These are phyloP conservation scores for Chrysochloris asiatica DNA, from an alignment of 2,113 vertebrate genomes.

Conservation along the genomic window DNA sequence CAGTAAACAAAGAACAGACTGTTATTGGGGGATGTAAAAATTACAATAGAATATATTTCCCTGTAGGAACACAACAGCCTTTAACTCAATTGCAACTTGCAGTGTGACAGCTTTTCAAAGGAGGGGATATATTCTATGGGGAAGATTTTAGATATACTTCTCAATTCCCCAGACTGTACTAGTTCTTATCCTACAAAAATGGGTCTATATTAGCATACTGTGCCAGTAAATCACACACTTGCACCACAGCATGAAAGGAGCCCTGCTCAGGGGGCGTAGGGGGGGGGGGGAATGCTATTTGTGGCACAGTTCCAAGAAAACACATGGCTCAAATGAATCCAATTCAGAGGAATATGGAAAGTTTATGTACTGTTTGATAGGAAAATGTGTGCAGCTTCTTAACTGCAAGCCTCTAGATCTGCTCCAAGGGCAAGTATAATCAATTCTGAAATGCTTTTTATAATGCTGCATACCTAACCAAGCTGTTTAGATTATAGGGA, in stretches of 20 bases:
- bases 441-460: constrained; percentile 24
- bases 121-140: neutral
- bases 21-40: constrained; percentile 47
- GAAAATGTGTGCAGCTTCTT: constrained; percentile 26
- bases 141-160: constrained; percentile 26
- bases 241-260: neutral
- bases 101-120: constrained; percentile 44
- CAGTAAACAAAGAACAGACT: constrained; percentile 65
- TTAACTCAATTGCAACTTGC: constrained; percentile 46
- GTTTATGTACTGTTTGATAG: constrained; percentile 47
- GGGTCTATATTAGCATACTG: neutral
- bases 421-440: constrained; percentile 34
- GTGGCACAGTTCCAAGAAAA: constrained; percentile 38
- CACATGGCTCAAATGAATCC: neutral
- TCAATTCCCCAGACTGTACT: constrained; percentile 20
- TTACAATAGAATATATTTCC: constrained; percentile 55
- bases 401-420: constrained; percentile 27
- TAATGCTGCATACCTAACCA: constrained; percentile 27
- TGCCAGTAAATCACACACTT: constrained; percentile 32
- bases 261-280: neutral
- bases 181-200: constrained; percentile 41
- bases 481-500: constrained; percentile 33
- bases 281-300: neutral
- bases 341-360: constrained; percentile 38
- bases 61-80: constrained; percentile 20